Evolutionary conservation across 2,888 invertebrate species (phyloP), one percentile per base, ranked within the genome.

Genomic region (Pseudococcus longispinus): DNA sequence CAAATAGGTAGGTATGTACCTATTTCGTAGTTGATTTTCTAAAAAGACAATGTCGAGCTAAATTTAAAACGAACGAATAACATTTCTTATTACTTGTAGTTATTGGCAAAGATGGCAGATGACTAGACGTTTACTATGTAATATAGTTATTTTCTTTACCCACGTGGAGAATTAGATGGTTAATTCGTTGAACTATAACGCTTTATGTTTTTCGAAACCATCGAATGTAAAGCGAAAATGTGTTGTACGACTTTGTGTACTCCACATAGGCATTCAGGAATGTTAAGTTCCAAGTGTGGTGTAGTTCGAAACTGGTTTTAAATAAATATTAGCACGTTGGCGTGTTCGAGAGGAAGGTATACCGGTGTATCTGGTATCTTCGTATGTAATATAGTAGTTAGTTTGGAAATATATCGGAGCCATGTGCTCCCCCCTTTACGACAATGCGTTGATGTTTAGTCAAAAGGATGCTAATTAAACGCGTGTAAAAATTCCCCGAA

Each of bases 271-370:
- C 42, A 42, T 80, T 42, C 42, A 23, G 42, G 77, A 42, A 80
- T 80, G 77, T 80, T 9, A 42, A 80, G 42, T 23, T 74, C 42
- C 37, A 80, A 80, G 42, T 70, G 77, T 80, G 13, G 77, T 13
- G n/a, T n/a, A n/a, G n/a, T 42, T 37, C 4, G 42, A 80, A 80
- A 80, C 77, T 80, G 77, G 77, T 80, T 80, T 80, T 80, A 29
- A 80, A 80, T 80, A 42, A 80, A 80, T 42, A 80, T 80, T 42
- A 80, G 42, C 42, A 29, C 11, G 37, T 80, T 70, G 60, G 60
- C 60, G 77, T 42, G 77, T 80, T 20, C 13, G 77, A 13, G 26
- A 37, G 60, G 23, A 60, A 60, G 60, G 23, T 11, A 37, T 42
- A 37, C 29, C 37, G 29, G 77, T 80, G 60, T 60, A 60, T 60